Conservation (phyloP, 2,888 invertebrate species). For the Heliconius cydno region DNA sequence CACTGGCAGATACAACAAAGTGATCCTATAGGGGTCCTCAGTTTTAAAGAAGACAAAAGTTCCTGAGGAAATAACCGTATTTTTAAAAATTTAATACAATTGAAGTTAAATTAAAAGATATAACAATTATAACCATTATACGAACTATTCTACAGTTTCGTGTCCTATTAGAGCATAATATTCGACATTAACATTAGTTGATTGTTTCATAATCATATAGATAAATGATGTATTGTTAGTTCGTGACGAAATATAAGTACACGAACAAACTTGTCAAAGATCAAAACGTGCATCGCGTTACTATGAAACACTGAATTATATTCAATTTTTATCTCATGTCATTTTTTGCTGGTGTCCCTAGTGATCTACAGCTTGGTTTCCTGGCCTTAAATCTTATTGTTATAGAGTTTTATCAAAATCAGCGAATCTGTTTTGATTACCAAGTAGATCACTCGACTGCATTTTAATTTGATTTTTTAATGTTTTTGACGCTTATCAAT, state of each 20-base stretch:
- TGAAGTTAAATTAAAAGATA: background rate
- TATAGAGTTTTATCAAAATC: constrained; percentile 11
- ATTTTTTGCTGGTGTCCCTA: background rate
- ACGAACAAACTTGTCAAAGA: background rate
- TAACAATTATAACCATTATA: too few relatives aligned
- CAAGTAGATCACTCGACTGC: constrained; percentile 11
- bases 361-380: background rate
- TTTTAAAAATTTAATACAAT: background rate
- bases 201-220: background rate
- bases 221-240: background rate
- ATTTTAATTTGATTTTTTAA: constrained; percentile 5
- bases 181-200: background rate
- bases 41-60: too few relatives aligned
- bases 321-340: background rate
- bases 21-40: too few relatives aligned
- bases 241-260: constrained; percentile 4
- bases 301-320: background rate
- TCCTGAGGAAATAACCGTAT: too few relatives aligned
- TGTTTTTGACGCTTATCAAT: background rate
- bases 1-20: too few relatives aligned
- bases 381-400: background rate
- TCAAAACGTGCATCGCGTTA: constrained; percentile 15
- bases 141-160: background rate
- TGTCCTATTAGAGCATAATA: background rate
- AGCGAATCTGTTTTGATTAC: constrained; percentile 18